phyloP scores from a whole-genome alignment of 2,113 vertebrate genomes.

The Fukomys damarensis region DNA sequence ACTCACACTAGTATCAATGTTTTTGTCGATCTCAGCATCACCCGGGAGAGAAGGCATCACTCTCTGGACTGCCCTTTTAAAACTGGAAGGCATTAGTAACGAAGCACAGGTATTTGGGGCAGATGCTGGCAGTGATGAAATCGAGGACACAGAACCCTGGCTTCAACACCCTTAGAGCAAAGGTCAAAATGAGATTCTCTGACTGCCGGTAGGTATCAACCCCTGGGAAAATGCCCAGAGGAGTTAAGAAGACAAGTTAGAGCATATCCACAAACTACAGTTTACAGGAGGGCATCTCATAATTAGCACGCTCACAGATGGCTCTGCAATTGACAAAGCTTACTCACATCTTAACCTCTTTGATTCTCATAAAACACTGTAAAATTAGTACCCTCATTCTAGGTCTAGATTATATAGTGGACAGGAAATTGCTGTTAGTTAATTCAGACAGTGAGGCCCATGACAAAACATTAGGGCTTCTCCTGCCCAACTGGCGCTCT shows the following conservation, averaged over 20 bases:
- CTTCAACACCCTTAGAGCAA: not conserved
- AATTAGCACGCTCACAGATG: not conserved
- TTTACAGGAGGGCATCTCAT: not conserved
- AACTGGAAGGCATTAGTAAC: not conserved
- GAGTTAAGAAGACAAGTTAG: not conserved
- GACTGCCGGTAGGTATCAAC: not conserved
- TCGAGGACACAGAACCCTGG: not conserved
- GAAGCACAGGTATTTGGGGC: not conserved
- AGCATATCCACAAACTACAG: not conserved
- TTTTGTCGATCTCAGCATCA: not conserved
- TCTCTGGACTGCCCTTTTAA: not conserved
- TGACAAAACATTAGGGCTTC: not conserved
- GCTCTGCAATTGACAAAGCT: not conserved
- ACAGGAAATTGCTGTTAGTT: slow-evolving; percentile 26
- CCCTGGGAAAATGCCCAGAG: not conserved
- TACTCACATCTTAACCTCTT: not conserved
- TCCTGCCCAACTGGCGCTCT: not conserved
- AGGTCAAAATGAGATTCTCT: slow-evolving; percentile 26
- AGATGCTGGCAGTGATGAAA: not conserved
- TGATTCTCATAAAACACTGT: not conserved
- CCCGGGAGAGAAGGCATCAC: not conserved
- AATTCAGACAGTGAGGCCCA: not conserved
- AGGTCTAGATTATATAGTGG: not conserved
- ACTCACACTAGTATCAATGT: not conserved
- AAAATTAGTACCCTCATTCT: not conserved